Conservation (phyloP, 2,113 vertebrate genomes). For the Phalacrocorax brasilianus region DNA sequence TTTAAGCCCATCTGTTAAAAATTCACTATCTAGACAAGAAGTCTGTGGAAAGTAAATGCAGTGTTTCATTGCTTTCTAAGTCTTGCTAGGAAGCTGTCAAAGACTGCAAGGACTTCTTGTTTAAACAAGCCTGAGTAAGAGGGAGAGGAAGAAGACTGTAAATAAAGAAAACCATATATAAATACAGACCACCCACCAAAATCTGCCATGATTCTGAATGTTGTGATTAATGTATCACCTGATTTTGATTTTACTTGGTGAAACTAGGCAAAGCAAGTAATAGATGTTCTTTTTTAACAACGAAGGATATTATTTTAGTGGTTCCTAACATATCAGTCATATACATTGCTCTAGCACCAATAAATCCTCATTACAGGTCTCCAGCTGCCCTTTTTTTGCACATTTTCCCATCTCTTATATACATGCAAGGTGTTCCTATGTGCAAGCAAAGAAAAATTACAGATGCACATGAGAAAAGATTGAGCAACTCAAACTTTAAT, state of each 20-base stretch:
- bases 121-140: conserved; percentile 11
- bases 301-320: neutral
- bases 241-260: neutral
- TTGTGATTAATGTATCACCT: neutral
- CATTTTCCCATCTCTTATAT: neutral
- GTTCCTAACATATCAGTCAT: neutral
- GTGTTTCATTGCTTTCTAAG: neutral
- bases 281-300: neutral
- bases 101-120: neutral
- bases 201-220: neutral
- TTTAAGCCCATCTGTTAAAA: neutral
- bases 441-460: neutral
- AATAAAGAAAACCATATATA: conserved; percentile 15
- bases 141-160: neutral
- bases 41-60: conserved; percentile 11
- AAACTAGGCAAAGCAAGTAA: neutral
- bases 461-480: neutral
- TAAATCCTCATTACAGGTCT: neutral
- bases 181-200: conserved; percentile 37
- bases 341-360: neutral
- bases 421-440: neutral
- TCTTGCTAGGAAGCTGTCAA: neutral
- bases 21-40: neutral
- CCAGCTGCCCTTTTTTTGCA: neutral
- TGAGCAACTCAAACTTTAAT: neutral